Base-by-base conservation (phyloP, 2,113 vertebrate species). In the Melospiza georgiana region DNA sequence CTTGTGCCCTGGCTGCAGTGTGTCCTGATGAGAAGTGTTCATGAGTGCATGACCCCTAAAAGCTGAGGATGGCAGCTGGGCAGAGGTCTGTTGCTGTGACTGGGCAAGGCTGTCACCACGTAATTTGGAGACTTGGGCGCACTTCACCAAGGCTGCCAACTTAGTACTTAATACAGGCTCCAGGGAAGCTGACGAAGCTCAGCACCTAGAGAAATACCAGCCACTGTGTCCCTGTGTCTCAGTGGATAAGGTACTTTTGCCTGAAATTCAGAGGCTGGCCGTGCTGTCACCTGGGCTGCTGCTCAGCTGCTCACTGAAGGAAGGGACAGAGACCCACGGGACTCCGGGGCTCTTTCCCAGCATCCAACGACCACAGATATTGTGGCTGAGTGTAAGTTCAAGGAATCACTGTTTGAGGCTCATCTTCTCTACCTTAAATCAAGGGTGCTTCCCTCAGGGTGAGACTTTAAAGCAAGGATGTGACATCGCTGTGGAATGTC, bases 261-360 rank as follows among this genome's bases (percentile, higher is more conserved):
- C 49, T 89, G 71, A 66, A 82, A 35, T 17, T 16, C 4, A 1
- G 54, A 28, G 31, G 7, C 43, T 41, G 52, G 9, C 27, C 1
- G 1, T 44, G 43, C n/a, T 0, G 0, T 44, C 2, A 4, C 8
- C 31, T 41, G 48, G 31, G n/a, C 35, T 74, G 67, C 22, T 57
- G 63, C 41, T 41, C 41, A 77, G 84, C 39, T 23, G 33, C 44
- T 77, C 65, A 1, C 11, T 48, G 46, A 35, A 21, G 23, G 49
- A 54, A 52, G 4, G 11, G 6, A 2, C n/a, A 62, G 63, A 31
- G 58, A 44, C 30, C 12, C 0, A 0, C 19, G 41, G 73, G 28
- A 18, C 15, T 46, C 35, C 35, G 1, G 27, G 13, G 39, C 18
- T 74, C 20, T 39, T 65, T 51, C 48, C 43, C 91, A 69, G 16